These are phyloP conservation scores for Notarius lentiginosus DNA, from an alignment of 2,113 vertebrate genomes.

Conservation along the genomic window DNA sequence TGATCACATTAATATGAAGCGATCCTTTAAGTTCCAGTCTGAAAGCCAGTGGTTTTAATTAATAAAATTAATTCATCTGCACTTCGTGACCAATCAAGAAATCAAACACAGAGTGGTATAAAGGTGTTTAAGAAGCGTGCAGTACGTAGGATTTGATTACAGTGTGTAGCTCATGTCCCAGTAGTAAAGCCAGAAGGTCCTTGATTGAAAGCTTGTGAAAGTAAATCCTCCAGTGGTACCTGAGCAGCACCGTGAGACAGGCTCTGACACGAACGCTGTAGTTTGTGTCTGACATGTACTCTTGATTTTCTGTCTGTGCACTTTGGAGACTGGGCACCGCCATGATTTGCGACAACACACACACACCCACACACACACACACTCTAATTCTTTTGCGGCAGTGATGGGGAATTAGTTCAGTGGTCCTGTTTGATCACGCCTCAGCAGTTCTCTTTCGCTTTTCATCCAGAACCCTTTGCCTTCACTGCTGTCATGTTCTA, in stretches of 20 bases:
- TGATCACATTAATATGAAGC: neutral
- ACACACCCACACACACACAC: neutral
- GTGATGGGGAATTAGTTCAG: constrained; percentile 43
- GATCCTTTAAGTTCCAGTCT: neutral
- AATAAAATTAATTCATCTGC: neutral
- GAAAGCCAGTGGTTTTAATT: too few species aligned
- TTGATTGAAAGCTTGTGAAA: constrained; percentile 46
- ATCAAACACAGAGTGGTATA: neutral
- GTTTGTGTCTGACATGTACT: constrained; percentile 44
- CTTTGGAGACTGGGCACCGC: constrained; percentile 11
- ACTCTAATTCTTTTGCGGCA: constrained; percentile 23
- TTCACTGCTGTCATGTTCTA: neutral
- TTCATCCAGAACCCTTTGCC: neutral
- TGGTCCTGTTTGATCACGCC: constrained; percentile 40
- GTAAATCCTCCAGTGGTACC: constrained; percentile 38
- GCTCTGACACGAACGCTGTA: constrained; percentile 46
- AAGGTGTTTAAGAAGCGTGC: neutral
- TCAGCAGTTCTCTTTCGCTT: constrained; percentile 9
- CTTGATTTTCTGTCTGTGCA: constrained; percentile 45
- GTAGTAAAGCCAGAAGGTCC: constrained; percentile 12
- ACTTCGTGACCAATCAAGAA: neutral
- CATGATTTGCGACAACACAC: constrained; percentile 31
- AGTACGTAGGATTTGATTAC: constrained; percentile 23
- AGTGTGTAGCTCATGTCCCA: neutral
- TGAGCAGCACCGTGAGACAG: constrained; percentile 24